Base-by-base conservation (phyloP, 2,888 invertebrate genomes). In the Thera obeliscata region DNA sequence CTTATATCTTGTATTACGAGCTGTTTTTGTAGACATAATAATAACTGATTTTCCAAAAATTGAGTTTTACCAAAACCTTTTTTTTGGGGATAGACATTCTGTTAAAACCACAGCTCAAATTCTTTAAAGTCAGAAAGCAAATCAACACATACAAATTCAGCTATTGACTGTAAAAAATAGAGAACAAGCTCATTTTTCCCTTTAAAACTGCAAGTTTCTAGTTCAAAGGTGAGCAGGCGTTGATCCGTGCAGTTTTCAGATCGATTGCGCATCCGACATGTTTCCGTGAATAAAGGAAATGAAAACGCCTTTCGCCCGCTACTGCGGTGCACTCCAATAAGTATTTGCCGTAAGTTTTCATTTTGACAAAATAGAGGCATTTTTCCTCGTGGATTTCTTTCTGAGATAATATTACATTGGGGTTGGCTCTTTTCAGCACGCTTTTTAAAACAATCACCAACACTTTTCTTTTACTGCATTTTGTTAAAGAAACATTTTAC, bases 171-270 rank as follows among this genome's bases (percentile, higher is more conserved):
- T 22, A 35, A 55, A 56, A 56, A 36, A 9, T 55, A 11, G 5
- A 33, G 22, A 33, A 36, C 36, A 50, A 52, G 33, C 22, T 36
- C 36, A 55, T 52, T 8, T 2, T 52, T 52, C 52, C 22, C 33
- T 52, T 57, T 57, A 12, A 64, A 64, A 60, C 8, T 52, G 52
- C 49, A 35, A 56, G 35, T 56, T 56, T 36, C 46, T 50, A 48
- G 57, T 38, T 61, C 61, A 61, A 58, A 66, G 48, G 61, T 61
- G 62, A 58, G 46, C 35, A 58, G 43, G 66, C 62, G 66, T 59
- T 66, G 58, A 67, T 67, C 55, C 59, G 66, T 62, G 66, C 58
- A 62, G 54, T 62, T 66, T 66, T 58, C 49, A 67, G 62, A 62
- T 59, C 62, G 66, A 57, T 61, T 48, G 36, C 54, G 54, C 62